Percentiles rank a stretch among this genome's conserved stretches.
Evolutionary conservation across 2,113 vertebrate species (phyloP).

Genomic region (Baryphthengus martii): DNA sequence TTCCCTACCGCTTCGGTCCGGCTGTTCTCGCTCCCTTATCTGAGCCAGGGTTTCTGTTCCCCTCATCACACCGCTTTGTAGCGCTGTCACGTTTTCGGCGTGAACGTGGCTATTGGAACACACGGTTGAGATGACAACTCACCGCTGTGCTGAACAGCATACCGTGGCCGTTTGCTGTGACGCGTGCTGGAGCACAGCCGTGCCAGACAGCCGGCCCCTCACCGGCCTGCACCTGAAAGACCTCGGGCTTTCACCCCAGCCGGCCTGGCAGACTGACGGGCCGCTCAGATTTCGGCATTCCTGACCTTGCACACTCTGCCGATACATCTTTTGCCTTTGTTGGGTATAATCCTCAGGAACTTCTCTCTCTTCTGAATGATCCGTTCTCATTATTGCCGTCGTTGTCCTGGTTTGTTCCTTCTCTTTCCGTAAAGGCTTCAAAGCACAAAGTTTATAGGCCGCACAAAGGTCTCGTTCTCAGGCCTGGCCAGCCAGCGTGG

Average conservation of each 20-base stretch:
- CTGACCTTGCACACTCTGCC: neutral
- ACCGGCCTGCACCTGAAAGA: accelerated
- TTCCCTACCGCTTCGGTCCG: neutral
- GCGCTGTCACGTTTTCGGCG: neutral
- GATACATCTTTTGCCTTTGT: neutral
- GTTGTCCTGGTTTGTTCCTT: neutral
- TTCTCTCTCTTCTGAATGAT: neutral
- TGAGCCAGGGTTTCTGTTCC: neutral
- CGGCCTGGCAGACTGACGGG: neutral
- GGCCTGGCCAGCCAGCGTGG: accelerated
- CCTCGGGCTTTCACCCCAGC: neutral
- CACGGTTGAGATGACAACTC: neutral
- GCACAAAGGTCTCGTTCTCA: accelerated
- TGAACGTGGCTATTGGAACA: accelerated
- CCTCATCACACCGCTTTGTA: neutral
- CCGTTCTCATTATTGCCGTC: accelerated
- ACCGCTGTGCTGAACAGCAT: neutral
- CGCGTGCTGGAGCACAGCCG: accelerated
- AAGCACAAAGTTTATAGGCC: neutral
- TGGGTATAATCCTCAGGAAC: accelerated
- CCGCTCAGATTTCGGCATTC: neutral
- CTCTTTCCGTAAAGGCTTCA: neutral
- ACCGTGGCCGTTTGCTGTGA: accelerated
- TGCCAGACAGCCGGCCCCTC: neutral
- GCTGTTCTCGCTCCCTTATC: neutral